Evolutionary conservation across 2,113 vertebrate genomes (phyloP), one percentile per base, ranked within the genome.

Genomic region (Mesocricetus auratus): DNA sequence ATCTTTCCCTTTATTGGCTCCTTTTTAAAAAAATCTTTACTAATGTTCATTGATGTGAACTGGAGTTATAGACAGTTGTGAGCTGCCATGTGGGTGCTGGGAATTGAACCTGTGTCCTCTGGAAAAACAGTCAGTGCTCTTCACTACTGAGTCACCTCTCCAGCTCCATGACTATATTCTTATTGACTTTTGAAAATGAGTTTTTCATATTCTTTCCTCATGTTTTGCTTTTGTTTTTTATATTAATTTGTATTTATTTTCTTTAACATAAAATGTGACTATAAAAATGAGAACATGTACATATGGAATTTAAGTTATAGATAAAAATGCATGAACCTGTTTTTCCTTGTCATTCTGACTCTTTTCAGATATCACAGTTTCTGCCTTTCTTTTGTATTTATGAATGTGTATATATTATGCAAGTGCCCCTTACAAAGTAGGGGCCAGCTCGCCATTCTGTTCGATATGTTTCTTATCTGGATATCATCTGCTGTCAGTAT

Each of bases 241-340:
- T 94, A 69, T 86, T 93, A 81, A 87, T 21, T 85, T 95, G 36
- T 29, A 31, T 50, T 24, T 93, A 45, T 39, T 93, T 91, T 93
- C 45, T 69, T 93, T 33, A 88, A 91, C 16, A 74, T 62, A 66
- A 53, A 90, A n/a, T 79, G 17, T 50, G 75, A 66, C 42, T 86
- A n/a, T 64, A 45, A 69, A 86, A 87, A n/a, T 15, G 22, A 77
- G 90, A 93, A 56, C 2, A 21, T 73, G 21, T 64, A 17, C 11
- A 16, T 60, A 58, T 89, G 36, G 83, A 73, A 88, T 89, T 91
- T 31, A 68, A 91, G 45, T 91, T 91, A 60, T 58, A 71, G 22
- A 62, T 1, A 73, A 94, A 89, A 79, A 79, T 77, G 62, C 29
- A 74, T 62, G 85, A 73, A 87, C 42, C 93, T 53, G 19, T 53